Evolutionary conservation across 2,888 invertebrate species (phyloP).

Genomic region (Patella depressa): DNA sequence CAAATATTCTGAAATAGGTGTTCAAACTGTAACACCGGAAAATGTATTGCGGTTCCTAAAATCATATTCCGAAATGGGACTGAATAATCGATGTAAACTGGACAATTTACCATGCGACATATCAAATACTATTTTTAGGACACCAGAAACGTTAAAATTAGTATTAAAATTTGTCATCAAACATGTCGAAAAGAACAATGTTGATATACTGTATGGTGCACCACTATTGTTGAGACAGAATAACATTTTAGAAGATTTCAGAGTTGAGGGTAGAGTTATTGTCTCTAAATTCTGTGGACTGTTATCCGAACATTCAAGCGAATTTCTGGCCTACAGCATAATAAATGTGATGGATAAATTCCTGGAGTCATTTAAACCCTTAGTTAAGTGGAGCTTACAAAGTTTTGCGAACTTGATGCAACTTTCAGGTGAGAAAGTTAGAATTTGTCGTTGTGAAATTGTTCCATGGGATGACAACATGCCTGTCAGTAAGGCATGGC

Average conservation of each 20-base stretch:
- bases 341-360: too few relatives aligned
- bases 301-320: too few relatives aligned
- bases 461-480: neutral
- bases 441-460: neutral
- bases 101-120: slow-evolving; percentile 3
- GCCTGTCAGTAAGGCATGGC: neutral
- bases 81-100: slow-evolving; percentile 17
- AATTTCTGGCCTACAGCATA: too few relatives aligned
- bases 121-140: slow-evolving; percentile 9
- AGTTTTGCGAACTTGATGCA: too few relatives aligned
- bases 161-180: slow-evolving; percentile 10
- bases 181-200: neutral
- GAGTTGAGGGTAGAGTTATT: neutral
- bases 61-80: slow-evolving; percentile 12
- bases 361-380: too few relatives aligned
- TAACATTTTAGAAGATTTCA: slow-evolving; percentile 4
- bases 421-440: too few relatives aligned
- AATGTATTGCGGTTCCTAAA: slow-evolving; percentile 26
- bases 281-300: slow-evolving; percentile 16
- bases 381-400: too few relatives aligned
- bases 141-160: neutral
- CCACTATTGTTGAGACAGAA: slow-evolving; percentile 18
- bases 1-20: slow-evolving; percentile 7
- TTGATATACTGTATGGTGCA: slow-evolving; percentile 10
- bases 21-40: slow-evolving; percentile 25